A percentile compares a stretch with the other conserved stretches of the same genome.
These are phyloP conservation scores for Hermetia illucens DNA, from an alignment of 1,140 invertebrate genomes.

Conservation along the genomic window DNA sequence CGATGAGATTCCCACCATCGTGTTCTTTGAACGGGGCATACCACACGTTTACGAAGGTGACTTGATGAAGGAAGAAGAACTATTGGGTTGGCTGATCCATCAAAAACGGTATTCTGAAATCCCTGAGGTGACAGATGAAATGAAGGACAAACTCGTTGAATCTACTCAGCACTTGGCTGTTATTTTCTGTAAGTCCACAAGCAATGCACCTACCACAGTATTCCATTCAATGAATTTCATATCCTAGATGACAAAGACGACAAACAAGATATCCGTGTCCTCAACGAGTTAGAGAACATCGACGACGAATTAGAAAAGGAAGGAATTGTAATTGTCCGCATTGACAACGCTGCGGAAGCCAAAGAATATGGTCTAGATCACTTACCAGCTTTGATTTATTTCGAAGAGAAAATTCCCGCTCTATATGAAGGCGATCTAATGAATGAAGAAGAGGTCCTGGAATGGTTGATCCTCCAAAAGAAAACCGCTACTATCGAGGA, in stretches of 20 bases:
- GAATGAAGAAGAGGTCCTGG: slow-evolving; percentile 81
- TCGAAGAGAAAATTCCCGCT: slow-evolving; percentile 82
- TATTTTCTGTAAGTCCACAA: slow-evolving; percentile 76
- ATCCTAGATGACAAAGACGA: slow-evolving; percentile 73
- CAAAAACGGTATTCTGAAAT: slow-evolving; percentile 83
- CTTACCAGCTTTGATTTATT: slow-evolving; percentile 76
- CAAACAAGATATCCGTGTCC: slow-evolving; percentile 71
- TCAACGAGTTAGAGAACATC: slow-evolving; percentile 84
- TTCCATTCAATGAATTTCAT: neutral
- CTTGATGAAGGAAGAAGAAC: slow-evolving; percentile 79
- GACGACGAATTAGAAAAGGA: slow-evolving; percentile 84
- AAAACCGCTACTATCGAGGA: slow-evolving; percentile 86
- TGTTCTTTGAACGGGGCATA: slow-evolving; percentile 79
- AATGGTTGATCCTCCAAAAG: slow-evolving; percentile 84
- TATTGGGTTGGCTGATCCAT: slow-evolving; percentile 76
- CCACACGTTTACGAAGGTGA: slow-evolving; percentile 83
- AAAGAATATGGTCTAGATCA: slow-evolving; percentile 85
- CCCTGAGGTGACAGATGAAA: slow-evolving; percentile 83
- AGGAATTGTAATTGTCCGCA: slow-evolving; percentile 77
- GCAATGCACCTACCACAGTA: no score
- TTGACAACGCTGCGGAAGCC: slow-evolving; percentile 75
- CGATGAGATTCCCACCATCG: slow-evolving; percentile 58
- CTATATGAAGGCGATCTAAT: slow-evolving; percentile 83
- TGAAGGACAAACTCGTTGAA: slow-evolving; percentile 84
- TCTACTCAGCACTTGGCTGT: slow-evolving; percentile 65